Evolutionary conservation across 2,888 invertebrate species (phyloP), one percentile per base, ranked within the genome.

Genomic region (Tenthredo distinguenda): DNA sequence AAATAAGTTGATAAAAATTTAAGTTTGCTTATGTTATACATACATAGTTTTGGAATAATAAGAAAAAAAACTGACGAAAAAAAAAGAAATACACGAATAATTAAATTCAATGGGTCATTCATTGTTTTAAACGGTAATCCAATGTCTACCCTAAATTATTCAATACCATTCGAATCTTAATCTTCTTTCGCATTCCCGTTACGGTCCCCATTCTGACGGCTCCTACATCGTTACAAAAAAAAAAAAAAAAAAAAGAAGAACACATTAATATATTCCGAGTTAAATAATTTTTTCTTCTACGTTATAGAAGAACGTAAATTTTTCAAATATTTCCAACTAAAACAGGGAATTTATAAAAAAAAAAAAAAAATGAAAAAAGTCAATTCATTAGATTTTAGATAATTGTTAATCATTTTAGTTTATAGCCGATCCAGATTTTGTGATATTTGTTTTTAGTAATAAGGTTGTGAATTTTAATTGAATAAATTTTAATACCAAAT

Each of bases 111-210:
- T 65, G 76, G 65, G 77, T 62, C 62, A 77, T 68, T 68, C 34
- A 68, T 85, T 85, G 85, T 79, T 58, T 55, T 31, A 21, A 77
- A 77, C 74, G 34, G 34, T 71, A 83, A 68, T 68, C 55, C 83
- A 71, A 83, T 83, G 50, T 47, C 47, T 83, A 83, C 71, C 81
- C 81, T 81, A 43, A 81, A 81, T 55, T 55, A 55, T 83, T 83
- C 37, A 71, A 83, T 85, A 68, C 40, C 26, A 85, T 43, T 47
- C 79, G 40, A 68, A 85, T 77, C 37, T 65, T 77, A 85, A 77
- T 85, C 85, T 43, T 79, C 85, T 65, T 77, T 76, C 43, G 77
- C 21, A 79, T 85, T 77, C 34, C 85, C 85, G 58, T 85, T 85
- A 47, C 76, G 65, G 31, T 85, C 77, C 15, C 85, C 85, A 79